Conservation (phyloP, 2,797 vertebrate species). For the Heliangelus exortis region DNA sequence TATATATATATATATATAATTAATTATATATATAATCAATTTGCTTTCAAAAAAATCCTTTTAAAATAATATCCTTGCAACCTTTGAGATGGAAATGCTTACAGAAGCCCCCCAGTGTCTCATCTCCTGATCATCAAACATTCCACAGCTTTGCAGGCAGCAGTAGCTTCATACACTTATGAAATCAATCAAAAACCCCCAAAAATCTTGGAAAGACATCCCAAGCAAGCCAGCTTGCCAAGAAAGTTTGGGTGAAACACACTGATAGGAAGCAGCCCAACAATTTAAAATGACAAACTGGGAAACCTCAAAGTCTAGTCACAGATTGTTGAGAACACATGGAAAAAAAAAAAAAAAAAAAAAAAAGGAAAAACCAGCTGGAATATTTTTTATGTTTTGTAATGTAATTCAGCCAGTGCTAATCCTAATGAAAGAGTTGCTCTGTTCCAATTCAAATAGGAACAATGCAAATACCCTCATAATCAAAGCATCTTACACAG, state of each 20-base stretch:
- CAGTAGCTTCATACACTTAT: background rate
- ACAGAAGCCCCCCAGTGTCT: background rate
- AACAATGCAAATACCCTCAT: background rate
- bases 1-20: background rate
- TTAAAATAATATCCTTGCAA: background rate
- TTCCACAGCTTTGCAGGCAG: background rate
- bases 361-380: background rate
- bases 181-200: background rate
- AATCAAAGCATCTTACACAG: background rate
- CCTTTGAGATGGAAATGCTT: background rate
- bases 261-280: background rate
- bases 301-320: constrained; percentile 17
- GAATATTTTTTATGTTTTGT: background rate
- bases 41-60: background rate
- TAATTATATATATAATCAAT: background rate
- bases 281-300: constrained; percentile 25
- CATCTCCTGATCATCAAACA: background rate
- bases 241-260: constrained; percentile 3
- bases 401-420: background rate
- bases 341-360: background rate
- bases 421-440: background rate
- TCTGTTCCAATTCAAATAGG: constrained; percentile 16
- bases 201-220: background rate
- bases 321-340: constrained; percentile 30
- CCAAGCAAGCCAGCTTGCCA: constrained; percentile 28